phyloP scores from a whole-genome alignment of 1,140 invertebrate genomes.

The Heliconius hewitsoni region DNA sequence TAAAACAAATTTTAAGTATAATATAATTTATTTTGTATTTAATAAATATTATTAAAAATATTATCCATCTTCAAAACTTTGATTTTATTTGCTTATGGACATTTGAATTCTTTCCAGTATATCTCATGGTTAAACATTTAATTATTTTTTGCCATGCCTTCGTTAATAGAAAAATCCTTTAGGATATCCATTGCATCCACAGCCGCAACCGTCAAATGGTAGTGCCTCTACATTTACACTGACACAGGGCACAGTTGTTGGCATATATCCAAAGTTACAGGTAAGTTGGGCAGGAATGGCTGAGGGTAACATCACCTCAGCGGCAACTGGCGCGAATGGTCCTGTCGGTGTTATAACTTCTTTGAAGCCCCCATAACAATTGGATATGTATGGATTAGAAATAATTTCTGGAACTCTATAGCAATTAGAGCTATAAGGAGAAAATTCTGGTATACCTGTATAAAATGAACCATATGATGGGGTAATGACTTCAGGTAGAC shows the following conservation, averaged over 20 bases:
- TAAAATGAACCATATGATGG: conserved; percentile 28
- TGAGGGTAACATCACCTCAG: conserved; percentile 49
- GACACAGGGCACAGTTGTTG: conserved; percentile 44
- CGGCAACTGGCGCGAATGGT: conserved; percentile 35
- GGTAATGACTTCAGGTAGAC: conserved; percentile 26
- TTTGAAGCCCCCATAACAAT: conserved; percentile 25
- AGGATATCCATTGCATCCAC: conserved; percentile 30
- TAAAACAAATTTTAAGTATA: background rate
- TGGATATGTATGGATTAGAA: conserved; percentile 21
- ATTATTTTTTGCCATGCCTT: too few species aligned
- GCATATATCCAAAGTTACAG: conserved; percentile 50
- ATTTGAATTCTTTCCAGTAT: background rate
- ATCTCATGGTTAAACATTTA: too few species aligned
- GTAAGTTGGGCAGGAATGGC: conserved; percentile 51
- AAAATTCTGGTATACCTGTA: conserved; percentile 28
- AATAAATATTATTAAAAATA: conserved; percentile 15
- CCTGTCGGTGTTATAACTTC: conserved; percentile 35
- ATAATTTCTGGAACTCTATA: conserved; percentile 27
- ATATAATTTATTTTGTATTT: conserved; percentile 24
- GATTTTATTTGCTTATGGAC: background rate
- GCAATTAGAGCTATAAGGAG: conserved; percentile 16
- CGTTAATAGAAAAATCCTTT: conserved; percentile 37
- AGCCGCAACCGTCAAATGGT: conserved; percentile 39
- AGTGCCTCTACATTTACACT: conserved; percentile 51
- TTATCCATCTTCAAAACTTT: background rate